Evolutionary conservation across 2,888 invertebrate species (phyloP).

Genomic region (Leptarthrus brevirostris): DNA sequence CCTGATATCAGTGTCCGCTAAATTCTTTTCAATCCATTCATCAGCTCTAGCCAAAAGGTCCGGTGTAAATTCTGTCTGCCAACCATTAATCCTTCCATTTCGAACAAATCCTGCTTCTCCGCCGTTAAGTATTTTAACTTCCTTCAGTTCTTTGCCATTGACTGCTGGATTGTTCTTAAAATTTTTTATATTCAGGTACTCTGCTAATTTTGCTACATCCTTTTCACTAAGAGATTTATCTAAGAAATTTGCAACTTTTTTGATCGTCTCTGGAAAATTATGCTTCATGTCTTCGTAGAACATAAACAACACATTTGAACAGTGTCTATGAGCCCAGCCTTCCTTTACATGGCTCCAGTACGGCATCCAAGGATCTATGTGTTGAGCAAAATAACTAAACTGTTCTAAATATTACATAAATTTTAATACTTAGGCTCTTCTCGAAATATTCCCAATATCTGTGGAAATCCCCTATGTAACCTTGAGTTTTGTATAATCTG

Average conservation of each 20-base stretch:
- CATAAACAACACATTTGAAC: constrained; percentile 78
- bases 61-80: constrained; percentile 78
- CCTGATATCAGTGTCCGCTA: constrained; percentile 71
- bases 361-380: constrained; percentile 77
- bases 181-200: constrained; percentile 82
- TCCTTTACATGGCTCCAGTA: constrained; percentile 84
- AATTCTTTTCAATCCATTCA: constrained; percentile 76
- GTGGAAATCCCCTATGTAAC: constrained; percentile 76
- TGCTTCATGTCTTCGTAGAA: constrained; percentile 84
- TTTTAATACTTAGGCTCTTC: constrained; percentile 75
- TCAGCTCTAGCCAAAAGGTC: constrained; percentile 76
- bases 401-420: no score
- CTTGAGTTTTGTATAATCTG: constrained; percentile 76
- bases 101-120: constrained; percentile 74
- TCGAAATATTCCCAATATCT: constrained; percentile 79
- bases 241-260: constrained; percentile 73
- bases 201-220: constrained; percentile 72
- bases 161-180: constrained; percentile 86
- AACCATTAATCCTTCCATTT: constrained; percentile 75
- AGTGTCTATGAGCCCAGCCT: constrained; percentile 75
- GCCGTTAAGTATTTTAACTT: constrained; percentile 71
- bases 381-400: no score
- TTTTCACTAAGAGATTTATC: constrained; percentile 70
- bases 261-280: constrained; percentile 72
- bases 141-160: constrained; percentile 75